Conservation (phyloP, 1,140 invertebrate genomes). For the Neodiprion fabricii region DNA sequence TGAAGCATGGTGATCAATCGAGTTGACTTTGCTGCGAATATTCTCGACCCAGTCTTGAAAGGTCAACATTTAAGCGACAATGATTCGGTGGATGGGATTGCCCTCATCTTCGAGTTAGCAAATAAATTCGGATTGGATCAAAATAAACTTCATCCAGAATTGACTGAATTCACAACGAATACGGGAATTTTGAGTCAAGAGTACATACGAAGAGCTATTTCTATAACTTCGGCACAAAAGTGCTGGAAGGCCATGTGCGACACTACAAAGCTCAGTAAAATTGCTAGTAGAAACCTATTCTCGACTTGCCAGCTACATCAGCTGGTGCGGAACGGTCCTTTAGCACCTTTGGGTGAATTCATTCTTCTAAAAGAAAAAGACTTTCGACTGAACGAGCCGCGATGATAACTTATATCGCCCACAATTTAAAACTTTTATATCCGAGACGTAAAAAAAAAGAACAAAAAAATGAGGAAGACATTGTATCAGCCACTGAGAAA, state of each 20-base stretch:
- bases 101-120: constrained; percentile 10
- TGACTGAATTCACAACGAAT: constrained; percentile 29
- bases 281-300: neutral
- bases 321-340: constrained; percentile 14
- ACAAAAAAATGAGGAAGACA: no score
- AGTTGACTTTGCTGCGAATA: constrained; percentile 17
- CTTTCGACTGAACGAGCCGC: neutral
- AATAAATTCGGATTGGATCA: constrained; percentile 9
- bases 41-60: constrained; percentile 18
- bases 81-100: neutral
- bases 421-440: neutral
- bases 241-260: constrained; percentile 16
- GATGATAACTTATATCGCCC: constrained; percentile 13
- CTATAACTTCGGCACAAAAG: constrained; percentile 11
- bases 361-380: constrained; percentile 13
- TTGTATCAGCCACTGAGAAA: no score
- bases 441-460: no score
- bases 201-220: constrained; percentile 5
- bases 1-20: constrained; percentile 7
- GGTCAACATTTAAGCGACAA: constrained; percentile 4
- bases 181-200: constrained; percentile 20
- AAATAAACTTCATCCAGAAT: constrained; percentile 5
- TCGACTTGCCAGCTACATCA: constrained; percentile 7
- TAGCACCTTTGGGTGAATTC: constrained; percentile 3
- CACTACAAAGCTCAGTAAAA: neutral